Conservation (phyloP, 53 echinoderm and acorn worm species). For the Holothuria leucospilota region DNA sequence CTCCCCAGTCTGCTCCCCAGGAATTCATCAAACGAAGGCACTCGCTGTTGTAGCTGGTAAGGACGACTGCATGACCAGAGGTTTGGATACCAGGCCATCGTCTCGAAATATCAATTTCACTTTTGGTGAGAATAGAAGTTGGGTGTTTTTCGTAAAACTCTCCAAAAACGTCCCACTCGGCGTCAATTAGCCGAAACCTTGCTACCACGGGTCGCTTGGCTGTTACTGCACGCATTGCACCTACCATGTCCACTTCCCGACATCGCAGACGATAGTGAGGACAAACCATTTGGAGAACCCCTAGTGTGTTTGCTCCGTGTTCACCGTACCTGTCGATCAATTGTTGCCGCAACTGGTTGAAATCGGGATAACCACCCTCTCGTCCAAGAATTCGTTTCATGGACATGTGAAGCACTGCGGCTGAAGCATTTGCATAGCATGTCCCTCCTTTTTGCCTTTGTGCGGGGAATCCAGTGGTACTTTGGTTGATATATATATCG, state of each 20-base stretch:
- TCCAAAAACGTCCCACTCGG: neutral
- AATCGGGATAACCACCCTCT: constrained; percentile 59
- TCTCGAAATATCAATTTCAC: neutral
- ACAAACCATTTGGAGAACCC: neutral
- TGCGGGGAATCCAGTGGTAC: neutral
- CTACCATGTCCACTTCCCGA: neutral
- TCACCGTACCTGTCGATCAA: constrained; percentile 26
- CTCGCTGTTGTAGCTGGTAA: constrained; percentile 22
- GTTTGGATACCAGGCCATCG: neutral
- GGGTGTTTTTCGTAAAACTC: neutral
- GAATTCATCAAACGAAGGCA: constrained; percentile 51
- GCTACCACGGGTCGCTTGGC: neutral
- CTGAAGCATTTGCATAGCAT: constrained; percentile 54
- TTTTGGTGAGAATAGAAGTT: neutral
- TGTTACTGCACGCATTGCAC: neutral
- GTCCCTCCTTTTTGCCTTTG: constrained; percentile 25
- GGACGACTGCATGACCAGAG: neutral
- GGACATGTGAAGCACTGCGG: constrained; percentile 32
- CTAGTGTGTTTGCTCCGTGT: neutral
- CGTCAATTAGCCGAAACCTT: neutral
- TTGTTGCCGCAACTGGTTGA: neutral
- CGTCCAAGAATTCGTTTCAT: constrained; percentile 51
- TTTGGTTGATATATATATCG: constrained; percentile 41
- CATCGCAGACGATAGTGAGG: neutral
- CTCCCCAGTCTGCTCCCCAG: constrained; percentile 27